Percentiles rank a stretch among this genome's conserved stretches.
Evolutionary conservation across 2,888 invertebrate genomes (phyloP).

Genomic region (Neoascia interrupta): DNA sequence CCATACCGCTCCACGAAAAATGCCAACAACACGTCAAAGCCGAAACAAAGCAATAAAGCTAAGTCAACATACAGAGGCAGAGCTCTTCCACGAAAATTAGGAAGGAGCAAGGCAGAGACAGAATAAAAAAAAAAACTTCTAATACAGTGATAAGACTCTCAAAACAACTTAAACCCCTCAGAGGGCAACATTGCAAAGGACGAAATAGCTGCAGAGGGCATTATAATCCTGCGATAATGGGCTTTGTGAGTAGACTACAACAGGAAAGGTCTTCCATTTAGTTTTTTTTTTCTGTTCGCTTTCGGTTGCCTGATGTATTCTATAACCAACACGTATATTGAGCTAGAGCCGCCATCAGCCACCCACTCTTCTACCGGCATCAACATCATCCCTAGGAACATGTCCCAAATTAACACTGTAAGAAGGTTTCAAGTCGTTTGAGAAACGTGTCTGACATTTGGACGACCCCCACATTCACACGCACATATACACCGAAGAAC

Average conservation of each 20-base stretch:
- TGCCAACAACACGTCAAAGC: slow-evolving; percentile 27
- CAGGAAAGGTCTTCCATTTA: slow-evolving; percentile 27
- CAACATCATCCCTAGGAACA: slow-evolving; percentile 55
- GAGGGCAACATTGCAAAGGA: slow-evolving; percentile 31
- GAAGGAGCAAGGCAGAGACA: background rate
- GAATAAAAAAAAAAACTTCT: slow-evolving; percentile 5
- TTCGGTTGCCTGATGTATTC: background rate
- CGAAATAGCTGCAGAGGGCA: slow-evolving; percentile 37
- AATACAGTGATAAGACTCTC: slow-evolving; percentile 48
- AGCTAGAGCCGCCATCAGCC: slow-evolving; percentile 3
- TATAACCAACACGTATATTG: slow-evolving; percentile 2
- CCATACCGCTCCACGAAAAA: background rate
- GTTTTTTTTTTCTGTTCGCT: background rate
- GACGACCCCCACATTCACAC: slow-evolving; percentile 40
- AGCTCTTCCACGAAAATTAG: background rate
- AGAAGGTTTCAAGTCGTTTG: slow-evolving; percentile 61
- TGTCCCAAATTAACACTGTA: slow-evolving; percentile 65
- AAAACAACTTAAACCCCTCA: slow-evolving; percentile 41
- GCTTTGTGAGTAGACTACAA: slow-evolving; percentile 42
- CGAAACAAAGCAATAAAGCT: slow-evolving; percentile 35
- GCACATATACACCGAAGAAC: background rate
- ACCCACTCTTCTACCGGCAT: slow-evolving; percentile 28
- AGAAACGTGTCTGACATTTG: slow-evolving; percentile 69
- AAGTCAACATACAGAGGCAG: slow-evolving; percentile 5
- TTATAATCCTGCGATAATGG: slow-evolving; percentile 57